Evolutionary conservation across 2,797 vertebrate genomes (phyloP), one percentile per base, ranked within the genome.

Genomic region (Podarcis lilfordi): DNA sequence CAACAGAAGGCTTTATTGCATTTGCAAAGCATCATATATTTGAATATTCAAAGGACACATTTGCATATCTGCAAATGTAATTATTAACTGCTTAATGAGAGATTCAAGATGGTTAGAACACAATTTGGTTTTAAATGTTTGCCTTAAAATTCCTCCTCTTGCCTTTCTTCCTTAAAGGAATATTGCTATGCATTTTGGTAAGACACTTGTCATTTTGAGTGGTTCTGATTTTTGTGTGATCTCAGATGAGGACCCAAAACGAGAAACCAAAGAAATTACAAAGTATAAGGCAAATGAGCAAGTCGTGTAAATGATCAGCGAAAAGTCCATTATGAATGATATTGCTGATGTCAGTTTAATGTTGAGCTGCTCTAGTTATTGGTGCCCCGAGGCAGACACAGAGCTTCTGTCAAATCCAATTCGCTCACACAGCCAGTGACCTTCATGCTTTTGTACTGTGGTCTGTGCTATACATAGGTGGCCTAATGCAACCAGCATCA

Each of bases 331-430:
- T 91, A 87, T 89, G 55, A 89, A 64, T 55, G 6, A 76, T 90
- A 69, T 85, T 90, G 78, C 82, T 68, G 72, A 75, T 76, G 23
- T 88, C 75, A 0, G 7, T 87, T 89, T 86, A 71, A 61, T 69
- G 82, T 77, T 55, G 72, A 50, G 64, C 78, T 69, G 64, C 61
- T 85, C 78, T 87, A 68, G 71, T 78, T 85, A 88, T 85, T 88
- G 78, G 79, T 80, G 19, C 21, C 90, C 89, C 3, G 64, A 78
- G 84, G 88, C 88, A 85, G 64, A 25, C 35, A 7, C 64, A 86
- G 40, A 80, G 83, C 78, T 89, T 91, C 32, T 82, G 87, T 91
- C 86, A 84, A 88, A 92, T 25, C 64, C 89, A 91, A 88, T 80
- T 43, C n/a, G 29, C 86, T 92, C 5, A 21, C 86, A 37, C 89